These are phyloP conservation scores for Acanthosepion pharaonis DNA, from an alignment of 2,888 invertebrate species.

Conservation along the genomic window DNA sequence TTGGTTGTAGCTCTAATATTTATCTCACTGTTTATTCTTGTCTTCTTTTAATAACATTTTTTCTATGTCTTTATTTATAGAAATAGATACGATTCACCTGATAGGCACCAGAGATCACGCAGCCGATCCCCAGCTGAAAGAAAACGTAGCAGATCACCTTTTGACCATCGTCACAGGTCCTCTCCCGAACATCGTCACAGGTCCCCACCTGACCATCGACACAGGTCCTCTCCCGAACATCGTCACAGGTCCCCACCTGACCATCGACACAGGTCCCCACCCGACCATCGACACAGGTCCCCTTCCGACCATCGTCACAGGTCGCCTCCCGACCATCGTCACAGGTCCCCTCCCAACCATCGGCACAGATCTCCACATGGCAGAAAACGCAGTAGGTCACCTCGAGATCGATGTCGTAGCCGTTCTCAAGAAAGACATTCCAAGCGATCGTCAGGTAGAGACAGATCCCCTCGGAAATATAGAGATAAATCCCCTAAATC, in stretches of 20 bases:
- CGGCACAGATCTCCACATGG: conserved; percentile 55
- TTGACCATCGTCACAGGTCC: conserved; percentile 53
- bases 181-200: conserved; percentile 50
- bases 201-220: conserved; percentile 60
- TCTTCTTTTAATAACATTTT: neutral
- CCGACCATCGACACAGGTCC: conserved; percentile 52
- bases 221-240: conserved; percentile 46
- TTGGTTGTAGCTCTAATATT: too few relatives aligned
- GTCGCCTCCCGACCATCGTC: conserved; percentile 49
- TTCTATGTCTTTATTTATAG: neutral
- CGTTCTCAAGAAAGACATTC: conserved; percentile 50
- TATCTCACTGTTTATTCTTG: too few relatives aligned
- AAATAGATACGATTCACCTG: neutral
- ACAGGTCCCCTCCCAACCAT: conserved; percentile 58
- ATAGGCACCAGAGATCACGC: neutral
- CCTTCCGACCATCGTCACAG: conserved; percentile 50
- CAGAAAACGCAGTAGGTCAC: conserved; percentile 51
- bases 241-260: conserved; percentile 58
- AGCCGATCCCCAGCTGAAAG: neutral
- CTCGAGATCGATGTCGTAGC: conserved; percentile 56
- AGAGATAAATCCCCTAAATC: conserved; percentile 53
- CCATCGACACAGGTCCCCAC: conserved; percentile 55
- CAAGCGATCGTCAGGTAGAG: conserved; percentile 39
- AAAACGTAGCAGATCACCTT: conserved; percentile 42
- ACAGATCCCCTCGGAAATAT: conserved; percentile 51